Evolutionary conservation across 2,888 invertebrate genomes (phyloP), one percentile per base, ranked within the genome.

Genomic region (Cantharis nigra): DNA sequence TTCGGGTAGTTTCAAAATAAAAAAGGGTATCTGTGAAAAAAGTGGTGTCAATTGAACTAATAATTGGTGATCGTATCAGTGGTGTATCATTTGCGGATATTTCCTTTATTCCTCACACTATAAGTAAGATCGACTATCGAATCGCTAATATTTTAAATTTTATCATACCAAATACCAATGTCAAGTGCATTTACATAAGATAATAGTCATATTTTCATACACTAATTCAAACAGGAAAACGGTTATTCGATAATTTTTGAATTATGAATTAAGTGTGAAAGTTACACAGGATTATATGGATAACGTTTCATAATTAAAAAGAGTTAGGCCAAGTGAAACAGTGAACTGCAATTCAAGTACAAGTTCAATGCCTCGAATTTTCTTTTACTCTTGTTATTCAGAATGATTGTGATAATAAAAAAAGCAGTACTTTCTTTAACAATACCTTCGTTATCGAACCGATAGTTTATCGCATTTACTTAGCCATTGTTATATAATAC

Each of bases 331-430:
- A 67, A 67, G 65, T 67, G 65, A 67, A 67, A 70, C 71, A 74
- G 71, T 70, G 72, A 72, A 76, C 69, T 74, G 18, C 16, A n/a
- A 72, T 70, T 69, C 78, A 79, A 80, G 80, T 83, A 80, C 83
- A 83, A 83, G 83, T 82, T 83, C 83, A 83, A 82, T 83, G 82
- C 80, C 82, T 75, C 49, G 74, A 63, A 69, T 70, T 63, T 28
- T 20, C 69, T 49, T 49, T 69, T 69, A 18, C 69, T 74, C 30
- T 28, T 14, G 18, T 72, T 72, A 72, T 72, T 33, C 30, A 49
- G 49, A 49, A 49, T 49, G n/a, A 2, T n/a, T 49, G 49, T 49
- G 49, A 49, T 49, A 49, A 49, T 49, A 49, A 49, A 49, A 33
- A 49, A 49, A n/a, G n/a, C 49, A 49, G 49, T 49, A n/a, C 49